These are phyloP conservation scores for Varroa destructor DNA, from an alignment of 1,140 invertebrate species.

Conservation along the genomic window DNA sequence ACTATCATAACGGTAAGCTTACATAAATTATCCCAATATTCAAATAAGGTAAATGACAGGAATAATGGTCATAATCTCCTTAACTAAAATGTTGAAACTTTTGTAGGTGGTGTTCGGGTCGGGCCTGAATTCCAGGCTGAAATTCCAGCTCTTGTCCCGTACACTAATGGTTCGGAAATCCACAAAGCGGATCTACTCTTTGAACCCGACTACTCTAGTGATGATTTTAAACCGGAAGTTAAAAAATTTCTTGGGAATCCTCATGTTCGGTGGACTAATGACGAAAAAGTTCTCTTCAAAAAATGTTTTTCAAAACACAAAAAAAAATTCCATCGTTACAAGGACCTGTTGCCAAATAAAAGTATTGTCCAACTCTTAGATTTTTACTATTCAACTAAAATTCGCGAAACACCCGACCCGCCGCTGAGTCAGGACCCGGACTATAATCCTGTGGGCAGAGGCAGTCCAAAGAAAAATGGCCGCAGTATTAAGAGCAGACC, in stretches of 20 bases:
- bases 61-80: no score
- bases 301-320: slow-evolving; percentile 20
- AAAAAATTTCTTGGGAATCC: slow-evolving; percentile 19
- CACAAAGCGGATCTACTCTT: slow-evolving; percentile 21
- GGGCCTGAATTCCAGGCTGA: slow-evolving; percentile 19
- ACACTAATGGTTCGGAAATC: not conserved
- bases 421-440: not conserved
- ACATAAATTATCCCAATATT: no score
- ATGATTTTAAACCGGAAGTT: slow-evolving; percentile 1
- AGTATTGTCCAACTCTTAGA: slow-evolving; percentile 19
- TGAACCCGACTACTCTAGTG: not conserved
- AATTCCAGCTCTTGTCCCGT: not conserved
- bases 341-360: slow-evolving; percentile 19
- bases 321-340: slow-evolving; percentile 25
- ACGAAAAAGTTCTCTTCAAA: slow-evolving; percentile 18
- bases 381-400: slow-evolving; percentile 11
- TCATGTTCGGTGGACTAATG: not conserved
- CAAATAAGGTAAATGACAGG: no score
- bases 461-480: slow-evolving; percentile 15
- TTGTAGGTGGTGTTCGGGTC: not conserved
- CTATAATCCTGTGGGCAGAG: slow-evolving; percentile 2
- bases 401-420: slow-evolving; percentile 5
- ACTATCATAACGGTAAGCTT: no score
- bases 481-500: not conserved
- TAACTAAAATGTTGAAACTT: no score